phyloP scores from a whole-genome alignment of 2,888 invertebrate species.

The Biston stratarius region DNA sequence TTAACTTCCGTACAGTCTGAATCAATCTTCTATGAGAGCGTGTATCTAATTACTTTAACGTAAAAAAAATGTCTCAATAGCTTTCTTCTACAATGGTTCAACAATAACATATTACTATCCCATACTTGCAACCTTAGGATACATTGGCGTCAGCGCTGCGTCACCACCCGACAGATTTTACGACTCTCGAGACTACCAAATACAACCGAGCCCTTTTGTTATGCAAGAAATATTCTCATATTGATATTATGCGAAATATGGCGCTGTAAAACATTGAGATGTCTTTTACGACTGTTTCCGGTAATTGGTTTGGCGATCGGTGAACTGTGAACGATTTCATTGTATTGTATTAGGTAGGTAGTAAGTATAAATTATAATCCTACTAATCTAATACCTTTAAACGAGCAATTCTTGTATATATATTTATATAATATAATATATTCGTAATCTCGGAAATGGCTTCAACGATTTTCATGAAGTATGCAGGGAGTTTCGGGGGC shows the following conservation, averaged over 20 bases:
- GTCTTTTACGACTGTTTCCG: conserved; percentile 35
- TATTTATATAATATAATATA: too few species aligned
- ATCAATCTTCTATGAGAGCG: too few species aligned
- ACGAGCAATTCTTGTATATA: too few species aligned
- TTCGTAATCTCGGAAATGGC: too few species aligned
- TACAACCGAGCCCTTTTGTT: conserved; percentile 65
- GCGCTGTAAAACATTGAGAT: conserved; percentile 32
- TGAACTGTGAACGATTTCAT: conserved; percentile 24
- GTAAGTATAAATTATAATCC: too few species aligned
- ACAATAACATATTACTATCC: background rate
- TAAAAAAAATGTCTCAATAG: background rate
- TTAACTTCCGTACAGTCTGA: too few species aligned
- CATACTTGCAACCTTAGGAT: conserved; percentile 21
- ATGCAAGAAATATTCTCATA: conserved; percentile 60
- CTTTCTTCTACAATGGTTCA: background rate
- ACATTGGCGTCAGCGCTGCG: conserved; percentile 48
- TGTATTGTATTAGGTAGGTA: background rate
- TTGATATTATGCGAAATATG: conserved; percentile 52
- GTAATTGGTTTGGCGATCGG: conserved; percentile 38
- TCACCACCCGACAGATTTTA: conserved; percentile 53
- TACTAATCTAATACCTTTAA: too few species aligned
- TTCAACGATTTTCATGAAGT: too few species aligned
- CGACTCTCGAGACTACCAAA: conserved; percentile 57
- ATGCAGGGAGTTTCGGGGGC: too few species aligned
- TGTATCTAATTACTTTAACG: too few species aligned